Evolutionary conservation across 2,113 vertebrate genomes (phyloP).

Genomic region (Tinamus guttatus): DNA sequence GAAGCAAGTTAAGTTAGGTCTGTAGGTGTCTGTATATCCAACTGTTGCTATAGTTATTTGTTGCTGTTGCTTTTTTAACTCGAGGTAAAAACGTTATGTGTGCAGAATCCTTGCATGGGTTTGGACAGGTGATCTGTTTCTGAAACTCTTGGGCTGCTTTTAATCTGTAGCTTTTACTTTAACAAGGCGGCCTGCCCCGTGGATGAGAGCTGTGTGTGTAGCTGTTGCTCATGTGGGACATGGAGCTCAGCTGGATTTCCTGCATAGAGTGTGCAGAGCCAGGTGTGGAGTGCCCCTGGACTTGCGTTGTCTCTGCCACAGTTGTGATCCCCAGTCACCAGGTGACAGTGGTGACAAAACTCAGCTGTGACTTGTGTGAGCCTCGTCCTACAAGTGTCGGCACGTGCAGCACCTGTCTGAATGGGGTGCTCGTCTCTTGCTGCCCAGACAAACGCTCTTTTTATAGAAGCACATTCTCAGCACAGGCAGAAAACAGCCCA

Average conservation of each 20-base stretch:
- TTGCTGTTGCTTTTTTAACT: neutral
- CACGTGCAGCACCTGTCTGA: neutral
- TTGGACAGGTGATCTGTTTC: neutral
- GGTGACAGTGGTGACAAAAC: fast-evolving
- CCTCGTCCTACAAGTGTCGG: fast-evolving
- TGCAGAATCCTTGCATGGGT: neutral
- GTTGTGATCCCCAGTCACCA: fast-evolving
- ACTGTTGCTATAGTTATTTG: neutral
- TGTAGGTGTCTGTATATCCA: neutral
- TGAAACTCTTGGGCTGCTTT: neutral
- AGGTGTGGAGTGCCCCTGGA: fast-evolving
- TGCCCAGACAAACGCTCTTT: neutral
- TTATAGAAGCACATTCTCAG: neutral
- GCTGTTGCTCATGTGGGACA: neutral
- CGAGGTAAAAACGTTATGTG: neutral
- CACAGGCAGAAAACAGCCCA: neutral
- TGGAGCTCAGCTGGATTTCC: neutral
- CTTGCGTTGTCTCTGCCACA: neutral
- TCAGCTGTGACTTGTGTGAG: neutral
- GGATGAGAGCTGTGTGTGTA: neutral
- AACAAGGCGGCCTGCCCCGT: fast-evolving
- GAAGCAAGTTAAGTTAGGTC: neutral
- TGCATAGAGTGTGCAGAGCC: neutral
- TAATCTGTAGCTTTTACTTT: neutral
- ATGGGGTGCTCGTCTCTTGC: neutral